Base-by-base conservation (phyloP, 1,140 invertebrate species). In the Spodoptera frugiperda region DNA sequence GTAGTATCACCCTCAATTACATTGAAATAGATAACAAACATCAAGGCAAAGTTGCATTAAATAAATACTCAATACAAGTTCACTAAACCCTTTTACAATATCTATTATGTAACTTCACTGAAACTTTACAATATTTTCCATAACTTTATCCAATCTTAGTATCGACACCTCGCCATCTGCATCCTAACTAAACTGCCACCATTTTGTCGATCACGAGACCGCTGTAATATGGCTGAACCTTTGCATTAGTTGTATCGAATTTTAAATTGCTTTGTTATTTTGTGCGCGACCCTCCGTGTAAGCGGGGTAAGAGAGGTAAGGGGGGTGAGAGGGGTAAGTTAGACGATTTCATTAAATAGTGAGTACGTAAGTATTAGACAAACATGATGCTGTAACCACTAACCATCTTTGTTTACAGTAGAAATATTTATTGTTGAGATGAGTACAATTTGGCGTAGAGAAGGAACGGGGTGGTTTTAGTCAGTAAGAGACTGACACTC, bases 261-360 rank as follows among this genome's bases (percentile, higher is more conserved):
- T 68, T 68, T 68, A 68, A 68, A 68, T 68, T 68, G 65, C 46
- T 49, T 68, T 68, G 65, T 53, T 68, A 68, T 68, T 68, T 46
- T 51, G 19, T 17, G 15, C 12, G 9, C 46, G 25, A 17, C 21
- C 25, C 49, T 21, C 17, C 8, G 11, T 14, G 21, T 11, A 53
- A 53, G 33, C 33, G 33, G 33, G 5, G 9, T 0, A 10, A 0
- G 6, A 5, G 6, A 5, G 33, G 0, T 0, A 3, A 9, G 0
- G 6, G 33, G 33, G 33, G 33, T 4, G 1, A 0, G 0, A 1
- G 33, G 33, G 33, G 33, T 39, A 39, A 53, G 48, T 68, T 21
- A 53, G 5, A 68, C 65, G 53, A 68, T 68, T 68, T 68, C 65
- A 68, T 68, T 68, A 68, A 68, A 53, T 19, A 68, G 21, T 53